Evolutionary conservation across 2,113 vertebrate genomes (phyloP).

Genomic region (Mobula hypostoma): DNA sequence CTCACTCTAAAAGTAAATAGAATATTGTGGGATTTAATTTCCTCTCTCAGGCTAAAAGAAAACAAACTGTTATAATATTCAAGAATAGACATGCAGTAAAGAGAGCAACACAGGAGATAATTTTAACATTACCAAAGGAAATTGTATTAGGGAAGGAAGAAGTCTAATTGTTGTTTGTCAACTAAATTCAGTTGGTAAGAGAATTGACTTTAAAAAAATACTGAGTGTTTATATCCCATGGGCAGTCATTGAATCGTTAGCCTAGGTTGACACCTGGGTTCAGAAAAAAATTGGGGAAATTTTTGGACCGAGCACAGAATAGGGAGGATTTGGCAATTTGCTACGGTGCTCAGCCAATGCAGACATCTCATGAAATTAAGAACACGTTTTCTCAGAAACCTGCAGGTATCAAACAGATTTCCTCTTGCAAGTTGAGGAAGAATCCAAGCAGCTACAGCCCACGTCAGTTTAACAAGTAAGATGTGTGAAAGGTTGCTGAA

Average conservation of each 20-base stretch:
- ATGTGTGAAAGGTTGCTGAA: background rate
- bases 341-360: background rate
- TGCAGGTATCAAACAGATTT: background rate
- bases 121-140: background rate
- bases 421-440: background rate
- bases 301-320: background rate
- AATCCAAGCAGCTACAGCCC: background rate
- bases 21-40: background rate
- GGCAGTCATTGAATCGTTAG: background rate
- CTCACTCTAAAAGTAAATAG: background rate
- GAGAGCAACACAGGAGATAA: background rate
- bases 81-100: background rate
- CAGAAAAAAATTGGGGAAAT: background rate
- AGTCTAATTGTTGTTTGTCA: background rate
- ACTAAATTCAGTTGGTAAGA: background rate
- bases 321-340: background rate
- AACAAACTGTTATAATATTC: background rate
- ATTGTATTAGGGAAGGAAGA: background rate
- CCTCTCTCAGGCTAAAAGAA: background rate
- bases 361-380: background rate
- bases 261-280: background rate
- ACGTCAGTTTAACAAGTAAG: background rate
- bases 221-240: background rate
- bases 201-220: background rate
- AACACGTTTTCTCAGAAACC: background rate